A percentile compares a stretch with the other conserved stretches of the same genome.
phyloP scores from a whole-genome alignment of 2,113 vertebrate species.

The Ictidomys tridecemlineatus region DNA sequence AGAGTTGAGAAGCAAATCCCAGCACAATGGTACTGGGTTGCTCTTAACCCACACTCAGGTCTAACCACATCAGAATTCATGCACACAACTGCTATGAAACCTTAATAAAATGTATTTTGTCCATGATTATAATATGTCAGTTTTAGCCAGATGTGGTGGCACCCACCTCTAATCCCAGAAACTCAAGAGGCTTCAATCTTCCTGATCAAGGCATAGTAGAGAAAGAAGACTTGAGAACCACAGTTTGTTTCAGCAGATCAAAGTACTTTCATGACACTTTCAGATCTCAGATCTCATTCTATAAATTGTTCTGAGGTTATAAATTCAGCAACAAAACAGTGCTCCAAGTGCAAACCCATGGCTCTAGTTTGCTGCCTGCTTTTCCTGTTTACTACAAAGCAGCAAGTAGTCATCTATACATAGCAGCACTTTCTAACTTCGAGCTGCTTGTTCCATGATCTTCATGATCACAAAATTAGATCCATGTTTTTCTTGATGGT shows the following conservation, averaged over 20 bases:
- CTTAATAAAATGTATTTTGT: not conserved
- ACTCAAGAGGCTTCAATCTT: not conserved
- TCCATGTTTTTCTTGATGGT: slow-evolving; percentile 3
- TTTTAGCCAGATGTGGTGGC: not conserved
- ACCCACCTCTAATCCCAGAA: no score
- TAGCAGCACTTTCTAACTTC: not conserved
- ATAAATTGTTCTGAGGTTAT: not conserved
- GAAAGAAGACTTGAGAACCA: not conserved
- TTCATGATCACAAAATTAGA: not conserved
- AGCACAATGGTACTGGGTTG: not conserved
- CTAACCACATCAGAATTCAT: not conserved
- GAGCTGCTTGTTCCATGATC: not conserved
- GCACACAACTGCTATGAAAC: not conserved
- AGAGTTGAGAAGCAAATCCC: not conserved
- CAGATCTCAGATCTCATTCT: not conserved
- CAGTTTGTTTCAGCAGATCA: not conserved
- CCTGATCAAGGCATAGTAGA: not conserved
- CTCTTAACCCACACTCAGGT: not conserved
- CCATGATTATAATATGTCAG: not conserved
- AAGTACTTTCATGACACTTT: not conserved
- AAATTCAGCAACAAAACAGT: not conserved
- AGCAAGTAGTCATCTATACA: not conserved
- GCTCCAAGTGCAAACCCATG: not conserved
- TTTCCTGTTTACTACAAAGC: not conserved
- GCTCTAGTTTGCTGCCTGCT: not conserved